Evolutionary conservation across 2,113 vertebrate genomes (phyloP).

Genomic region (Diadophis punctatus): DNA sequence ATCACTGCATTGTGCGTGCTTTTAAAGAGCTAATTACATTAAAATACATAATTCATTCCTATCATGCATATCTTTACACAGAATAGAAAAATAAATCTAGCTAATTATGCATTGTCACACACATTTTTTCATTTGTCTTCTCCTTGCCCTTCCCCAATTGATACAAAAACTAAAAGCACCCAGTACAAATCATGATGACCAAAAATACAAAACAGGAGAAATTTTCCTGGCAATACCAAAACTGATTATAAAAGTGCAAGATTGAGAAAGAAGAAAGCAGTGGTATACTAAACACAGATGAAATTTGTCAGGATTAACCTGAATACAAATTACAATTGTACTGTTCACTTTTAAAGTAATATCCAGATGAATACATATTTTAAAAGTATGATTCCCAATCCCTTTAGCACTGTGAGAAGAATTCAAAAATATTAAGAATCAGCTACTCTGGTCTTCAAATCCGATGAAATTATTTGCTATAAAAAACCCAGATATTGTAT

Average conservation of each 20-base stretch:
- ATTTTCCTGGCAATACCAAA: background rate
- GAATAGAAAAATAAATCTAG: background rate
- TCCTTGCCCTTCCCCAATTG: background rate
- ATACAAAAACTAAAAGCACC: background rate
- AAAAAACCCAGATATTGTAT: background rate
- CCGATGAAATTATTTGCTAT: background rate
- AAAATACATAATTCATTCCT: background rate
- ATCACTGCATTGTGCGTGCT: conserved; percentile 26
- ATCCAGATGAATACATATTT: background rate
- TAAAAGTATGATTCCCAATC: background rate
- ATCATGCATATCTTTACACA: background rate
- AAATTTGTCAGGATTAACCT: background rate
- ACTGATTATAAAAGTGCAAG: background rate
- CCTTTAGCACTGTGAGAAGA: background rate
- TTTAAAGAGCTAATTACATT: background rate
- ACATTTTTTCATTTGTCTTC: background rate
- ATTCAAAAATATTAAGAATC: background rate
- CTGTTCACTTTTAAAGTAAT: background rate
- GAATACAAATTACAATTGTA: background rate
- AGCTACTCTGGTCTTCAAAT: background rate
- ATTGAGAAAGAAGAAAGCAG: background rate
- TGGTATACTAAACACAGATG: background rate
- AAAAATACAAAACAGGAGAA: background rate
- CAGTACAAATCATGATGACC: background rate
- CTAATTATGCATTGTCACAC: background rate